Conservation (phyloP, 2,113 vertebrate species). For the Odontophorus gujanensis region DNA sequence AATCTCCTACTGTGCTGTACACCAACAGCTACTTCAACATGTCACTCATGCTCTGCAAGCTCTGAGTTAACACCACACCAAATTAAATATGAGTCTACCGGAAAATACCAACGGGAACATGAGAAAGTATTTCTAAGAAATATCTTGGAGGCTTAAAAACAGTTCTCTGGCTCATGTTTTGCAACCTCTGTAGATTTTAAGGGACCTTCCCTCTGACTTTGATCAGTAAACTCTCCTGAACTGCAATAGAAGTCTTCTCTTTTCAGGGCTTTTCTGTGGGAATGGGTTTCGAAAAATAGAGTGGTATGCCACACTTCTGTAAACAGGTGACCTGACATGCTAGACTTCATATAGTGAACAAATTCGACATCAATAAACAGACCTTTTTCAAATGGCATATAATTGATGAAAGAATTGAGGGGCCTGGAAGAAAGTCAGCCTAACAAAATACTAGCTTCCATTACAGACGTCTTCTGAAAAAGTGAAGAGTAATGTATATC, state of each 20-base stretch:
- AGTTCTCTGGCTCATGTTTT: background rate
- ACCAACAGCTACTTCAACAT: background rate
- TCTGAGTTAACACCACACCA: background rate
- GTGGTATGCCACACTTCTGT: background rate
- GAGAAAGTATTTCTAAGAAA: background rate
- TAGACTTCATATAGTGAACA: background rate
- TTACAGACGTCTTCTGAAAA: background rate
- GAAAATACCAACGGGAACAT: background rate
- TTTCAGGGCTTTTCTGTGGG: background rate
- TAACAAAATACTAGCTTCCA: background rate
- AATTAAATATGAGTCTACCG: background rate
- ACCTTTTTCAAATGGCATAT: background rate
- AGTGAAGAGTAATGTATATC: background rate
- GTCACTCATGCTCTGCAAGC: background rate
- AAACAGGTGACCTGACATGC: background rate
- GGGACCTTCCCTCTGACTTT: background rate
- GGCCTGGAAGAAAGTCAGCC: background rate
- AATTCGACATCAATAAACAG: background rate
- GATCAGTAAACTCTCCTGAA: background rate
- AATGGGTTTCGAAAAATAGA: background rate
- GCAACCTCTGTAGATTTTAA: background rate
- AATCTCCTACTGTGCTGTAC: background rate
- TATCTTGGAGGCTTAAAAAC: background rate
- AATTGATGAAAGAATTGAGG: background rate
- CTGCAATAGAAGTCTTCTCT: background rate